Base-by-base conservation (phyloP, 2,113 vertebrate species). In the Cercocebus atys region DNA sequence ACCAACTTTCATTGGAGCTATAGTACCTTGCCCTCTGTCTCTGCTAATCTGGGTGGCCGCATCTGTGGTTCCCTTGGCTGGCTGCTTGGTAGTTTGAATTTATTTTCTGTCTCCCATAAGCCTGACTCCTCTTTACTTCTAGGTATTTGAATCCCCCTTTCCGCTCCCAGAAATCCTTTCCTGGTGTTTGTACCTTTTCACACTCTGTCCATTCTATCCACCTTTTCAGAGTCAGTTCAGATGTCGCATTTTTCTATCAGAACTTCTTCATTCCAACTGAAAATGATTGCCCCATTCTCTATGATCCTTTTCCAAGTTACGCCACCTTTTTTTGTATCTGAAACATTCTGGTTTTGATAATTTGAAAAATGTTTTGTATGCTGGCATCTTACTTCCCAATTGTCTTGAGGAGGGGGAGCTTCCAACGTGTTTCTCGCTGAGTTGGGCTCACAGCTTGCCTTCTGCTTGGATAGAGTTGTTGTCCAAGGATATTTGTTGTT, bases 371-470 rank as follows among this genome's bases (percentile, higher is more conserved):
- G 17, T 50, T 76, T 45, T 35, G 6, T n/a, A 6, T 52, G 52
- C 35, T 35, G 78, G 47, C 5, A 7, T n/a, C 78, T 52, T 80
- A 35, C 47, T 18, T 35, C 78, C 32, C 32, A 7, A 2, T 10
- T n/a, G 47, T n/a, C 78, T 4, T 50, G 9, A 78, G 32, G 47
- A n/a, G 5, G 14, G 17, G 47, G 32, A 50, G 17, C 9, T 25
- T 52, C 18, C 40, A 3, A 6, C 0, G 32, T 20, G 18, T 35
- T 47, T 52, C 20, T 12, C 32, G 0, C n/a, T 6, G 8, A 10
- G 47, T 11, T 0, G 3, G 72, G 23, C 40, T 75, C 40, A 43
- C 1, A 14, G 23, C 12, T 45, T 6, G 23, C 78, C 9, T 35
- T 50, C 64, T 14, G 9, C 17, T 50, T 50, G 23, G 9, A 9